Evolutionary conservation across 2,113 vertebrate species (phyloP).

Genomic region (Salvelinus alpinus): DNA sequence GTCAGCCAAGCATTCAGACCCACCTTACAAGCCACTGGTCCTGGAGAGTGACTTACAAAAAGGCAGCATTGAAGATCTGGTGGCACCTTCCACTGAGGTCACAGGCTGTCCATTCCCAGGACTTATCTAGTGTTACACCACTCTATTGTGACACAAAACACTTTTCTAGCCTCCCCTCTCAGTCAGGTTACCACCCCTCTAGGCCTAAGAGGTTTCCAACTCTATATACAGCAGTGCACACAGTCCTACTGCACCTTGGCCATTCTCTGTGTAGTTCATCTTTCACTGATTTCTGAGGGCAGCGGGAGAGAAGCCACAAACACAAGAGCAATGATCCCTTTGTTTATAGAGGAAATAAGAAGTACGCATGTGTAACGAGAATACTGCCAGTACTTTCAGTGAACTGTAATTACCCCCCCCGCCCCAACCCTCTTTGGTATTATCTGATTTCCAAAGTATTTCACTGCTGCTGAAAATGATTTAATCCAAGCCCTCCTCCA

Average conservation of each 20-base stretch:
- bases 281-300: constrained; percentile 55
- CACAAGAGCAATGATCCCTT: constrained; percentile 62
- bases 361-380: constrained; percentile 59
- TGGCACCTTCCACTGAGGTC: constrained; percentile 29
- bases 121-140: constrained; percentile 11
- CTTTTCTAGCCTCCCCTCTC: background rate
- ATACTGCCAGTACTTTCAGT: constrained; percentile 58
- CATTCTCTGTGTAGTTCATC: constrained; percentile 18
- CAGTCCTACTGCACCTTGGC: constrained; percentile 16
- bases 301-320: constrained; percentile 49
- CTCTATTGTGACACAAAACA: constrained; percentile 8
- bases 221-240: too few species aligned
- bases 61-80: constrained; percentile 35
- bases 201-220: background rate
- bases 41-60: constrained; percentile 29
- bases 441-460: constrained; percentile 46
- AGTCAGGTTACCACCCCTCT: constrained; percentile 5
- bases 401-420: constrained; percentile 61
- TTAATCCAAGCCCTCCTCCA: constrained; percentile 38
- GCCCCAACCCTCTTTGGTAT: constrained; percentile 51
- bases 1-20: constrained; percentile 36
- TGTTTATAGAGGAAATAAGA: constrained; percentile 59
- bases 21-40: constrained; percentile 29
- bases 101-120: background rate
- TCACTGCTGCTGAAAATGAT: constrained; percentile 26